phyloP scores from a whole-genome alignment of 2,888 invertebrate genomes.

The Halictus ligatus region DNA sequence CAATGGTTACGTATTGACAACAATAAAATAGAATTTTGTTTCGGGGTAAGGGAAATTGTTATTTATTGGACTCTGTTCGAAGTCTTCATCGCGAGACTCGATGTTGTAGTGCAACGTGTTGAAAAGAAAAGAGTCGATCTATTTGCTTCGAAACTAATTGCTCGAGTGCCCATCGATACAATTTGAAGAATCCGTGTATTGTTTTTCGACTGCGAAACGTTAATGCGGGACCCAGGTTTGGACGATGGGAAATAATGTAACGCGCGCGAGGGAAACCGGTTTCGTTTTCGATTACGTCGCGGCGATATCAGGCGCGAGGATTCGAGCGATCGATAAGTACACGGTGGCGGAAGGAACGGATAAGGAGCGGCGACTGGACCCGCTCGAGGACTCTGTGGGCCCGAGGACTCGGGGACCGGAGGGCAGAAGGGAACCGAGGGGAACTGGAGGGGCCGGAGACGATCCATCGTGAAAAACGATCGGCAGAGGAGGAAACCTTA shows the following conservation, averaged over 20 bases:
- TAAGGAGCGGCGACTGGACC: slow-evolving; percentile 7
- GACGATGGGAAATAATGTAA: slow-evolving; percentile 55
- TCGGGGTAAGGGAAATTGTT: too few relatives aligned
- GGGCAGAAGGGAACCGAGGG: neutral
- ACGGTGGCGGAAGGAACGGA: slow-evolving; percentile 48
- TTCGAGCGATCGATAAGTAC: slow-evolving; percentile 56
- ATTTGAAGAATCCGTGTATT: neutral
- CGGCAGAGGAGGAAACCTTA: slow-evolving; percentile 60
- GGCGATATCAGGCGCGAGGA: slow-evolving; percentile 57
- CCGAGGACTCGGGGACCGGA: neutral
- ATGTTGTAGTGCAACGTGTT: too few relatives aligned
- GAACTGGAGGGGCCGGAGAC: neutral
- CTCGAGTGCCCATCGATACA: too few relatives aligned
- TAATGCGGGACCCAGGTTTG: neutral
- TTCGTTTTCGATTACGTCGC: slow-evolving; percentile 68
- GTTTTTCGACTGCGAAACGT: neutral
- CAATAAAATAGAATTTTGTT: too few relatives aligned
- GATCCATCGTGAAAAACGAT: slow-evolving; percentile 62
- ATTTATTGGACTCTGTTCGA: too few relatives aligned
- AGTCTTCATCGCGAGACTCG: too few relatives aligned
- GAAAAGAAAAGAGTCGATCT: neutral
- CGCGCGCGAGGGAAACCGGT: slow-evolving; percentile 59
- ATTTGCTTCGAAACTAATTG: neutral
- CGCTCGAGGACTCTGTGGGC: neutral
- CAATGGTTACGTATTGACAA: too few relatives aligned